These are phyloP conservation scores for Hyles lineata DNA, from an alignment of 2,888 invertebrate genomes.

Conservation along the genomic window DNA sequence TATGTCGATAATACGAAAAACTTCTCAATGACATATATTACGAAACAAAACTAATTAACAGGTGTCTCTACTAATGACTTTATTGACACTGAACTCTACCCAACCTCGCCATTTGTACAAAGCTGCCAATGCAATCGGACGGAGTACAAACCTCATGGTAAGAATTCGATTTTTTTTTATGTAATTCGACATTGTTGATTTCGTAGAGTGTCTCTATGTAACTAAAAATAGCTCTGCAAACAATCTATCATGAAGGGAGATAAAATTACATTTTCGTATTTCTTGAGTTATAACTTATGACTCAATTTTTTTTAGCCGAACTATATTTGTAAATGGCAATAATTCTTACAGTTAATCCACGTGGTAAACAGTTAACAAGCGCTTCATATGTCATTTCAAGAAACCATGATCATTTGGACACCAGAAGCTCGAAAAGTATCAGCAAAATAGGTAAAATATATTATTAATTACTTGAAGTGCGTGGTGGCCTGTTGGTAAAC, in stretches of 20 bases:
- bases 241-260: too few species aligned
- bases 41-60: not conserved
- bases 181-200: not conserved
- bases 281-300: too few species aligned
- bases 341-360: too few species aligned
- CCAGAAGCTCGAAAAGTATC: not conserved
- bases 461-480: too few species aligned
- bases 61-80: not conserved
- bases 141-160: not conserved
- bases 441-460: not conserved
- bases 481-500: too few species aligned
- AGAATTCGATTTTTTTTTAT: not conserved
- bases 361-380: not conserved
- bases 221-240: too few species aligned
- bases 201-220: too few species aligned
- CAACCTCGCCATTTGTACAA: not conserved
- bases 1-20: too few species aligned
- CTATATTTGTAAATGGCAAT: too few species aligned
- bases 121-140: too few species aligned
- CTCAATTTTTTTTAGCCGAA: too few species aligned
- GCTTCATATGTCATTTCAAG: not conserved
- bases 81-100: not conserved
- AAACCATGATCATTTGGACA: not conserved
- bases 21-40: not conserved
- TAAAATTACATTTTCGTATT: too few species aligned